These are phyloP conservation scores for Arrhamphus sclerolepis DNA, from an alignment of 2,797 vertebrate species.

Conservation along the genomic window DNA sequence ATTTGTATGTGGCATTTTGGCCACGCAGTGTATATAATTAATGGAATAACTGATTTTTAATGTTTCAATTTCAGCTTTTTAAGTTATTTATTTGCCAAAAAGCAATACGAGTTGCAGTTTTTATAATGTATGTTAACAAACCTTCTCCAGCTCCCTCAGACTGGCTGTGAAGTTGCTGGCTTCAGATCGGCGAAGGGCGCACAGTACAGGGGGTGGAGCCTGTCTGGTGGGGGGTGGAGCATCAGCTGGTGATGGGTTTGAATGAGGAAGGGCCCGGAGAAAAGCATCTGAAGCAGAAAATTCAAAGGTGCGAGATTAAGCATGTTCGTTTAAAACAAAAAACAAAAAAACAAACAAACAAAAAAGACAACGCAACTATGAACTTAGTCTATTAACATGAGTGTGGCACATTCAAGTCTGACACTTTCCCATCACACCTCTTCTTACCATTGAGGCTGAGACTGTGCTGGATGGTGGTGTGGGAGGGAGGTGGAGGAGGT, in stretches of 20 bases:
- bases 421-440: conserved; percentile 2
- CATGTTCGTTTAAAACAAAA: background rate
- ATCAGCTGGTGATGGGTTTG: conserved; percentile 60
- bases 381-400: too few relatives aligned
- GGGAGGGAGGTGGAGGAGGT: conserved; percentile 92
- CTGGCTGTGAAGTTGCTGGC: conserved; percentile 95
- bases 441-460: conserved; percentile 85
- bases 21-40: too few relatives aligned
- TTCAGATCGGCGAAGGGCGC: conserved; percentile 88
- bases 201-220: conserved; percentile 80
- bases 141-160: conserved; percentile 94
- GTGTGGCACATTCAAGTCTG: background rate
- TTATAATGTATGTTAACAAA: conserved; percentile 43
- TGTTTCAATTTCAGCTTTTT: too few relatives aligned
- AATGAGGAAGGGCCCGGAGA: conserved; percentile 81
- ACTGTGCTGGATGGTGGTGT: conserved; percentile 91
- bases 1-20: too few relatives aligned
- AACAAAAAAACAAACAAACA: too few relatives aligned
- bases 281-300: conserved; percentile 75
- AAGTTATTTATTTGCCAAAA: too few relatives aligned
- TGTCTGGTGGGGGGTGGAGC: conserved; percentile 71
- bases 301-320: background rate
- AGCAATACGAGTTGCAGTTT: background rate
- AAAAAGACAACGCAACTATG: background rate
- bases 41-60: too few relatives aligned